Evolutionary conservation across 2,888 invertebrate genomes (phyloP).

Genomic region (Pyrocoelia pectoralis): DNA sequence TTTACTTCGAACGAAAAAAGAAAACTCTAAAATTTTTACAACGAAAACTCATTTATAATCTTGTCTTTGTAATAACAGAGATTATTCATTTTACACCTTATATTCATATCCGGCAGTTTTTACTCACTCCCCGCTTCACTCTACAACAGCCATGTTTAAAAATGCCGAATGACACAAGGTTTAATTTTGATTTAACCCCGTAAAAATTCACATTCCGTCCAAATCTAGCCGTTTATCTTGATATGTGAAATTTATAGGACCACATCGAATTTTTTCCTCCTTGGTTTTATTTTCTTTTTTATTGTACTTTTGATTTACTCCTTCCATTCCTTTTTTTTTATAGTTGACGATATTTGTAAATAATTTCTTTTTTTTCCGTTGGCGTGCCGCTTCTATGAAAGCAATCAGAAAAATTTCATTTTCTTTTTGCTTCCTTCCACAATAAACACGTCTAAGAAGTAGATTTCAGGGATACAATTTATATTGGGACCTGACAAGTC

Average conservation of each 20-base stretch:
- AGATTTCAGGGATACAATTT: slow-evolving; percentile 28
- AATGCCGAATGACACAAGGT: background rate
- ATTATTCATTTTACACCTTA: slow-evolving; percentile 17
- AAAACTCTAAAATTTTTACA: slow-evolving; percentile 8
- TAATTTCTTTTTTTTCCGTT: slow-evolving; percentile 22
- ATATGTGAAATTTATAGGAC: slow-evolving; percentile 24
- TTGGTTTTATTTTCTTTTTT: slow-evolving; percentile 20
- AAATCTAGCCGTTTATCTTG: slow-evolving; percentile 23
- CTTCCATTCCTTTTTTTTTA: slow-evolving; percentile 17
- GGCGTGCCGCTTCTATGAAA: slow-evolving; percentile 11
- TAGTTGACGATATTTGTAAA: slow-evolving; percentile 25
- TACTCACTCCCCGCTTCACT: background rate
- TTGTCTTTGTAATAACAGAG: slow-evolving; percentile 12
- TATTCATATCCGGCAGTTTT: background rate
- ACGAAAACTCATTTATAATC: slow-evolving; percentile 14
- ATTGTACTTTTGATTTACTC: slow-evolving; percentile 27
- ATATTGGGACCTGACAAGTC: slow-evolving; percentile 32
- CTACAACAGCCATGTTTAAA: too few species aligned
- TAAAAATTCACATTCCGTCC: slow-evolving; percentile 15
- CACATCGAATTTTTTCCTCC: slow-evolving; percentile 16
- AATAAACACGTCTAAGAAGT: slow-evolving; percentile 23
- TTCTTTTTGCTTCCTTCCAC: slow-evolving; percentile 20
- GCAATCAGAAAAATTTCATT: slow-evolving; percentile 22
- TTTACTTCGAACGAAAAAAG: slow-evolving; percentile 3
- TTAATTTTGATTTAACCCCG: slow-evolving; percentile 8